Evolutionary conservation across 2,888 invertebrate genomes (phyloP).

Genomic region (Drosophila trichaetosa): DNA sequence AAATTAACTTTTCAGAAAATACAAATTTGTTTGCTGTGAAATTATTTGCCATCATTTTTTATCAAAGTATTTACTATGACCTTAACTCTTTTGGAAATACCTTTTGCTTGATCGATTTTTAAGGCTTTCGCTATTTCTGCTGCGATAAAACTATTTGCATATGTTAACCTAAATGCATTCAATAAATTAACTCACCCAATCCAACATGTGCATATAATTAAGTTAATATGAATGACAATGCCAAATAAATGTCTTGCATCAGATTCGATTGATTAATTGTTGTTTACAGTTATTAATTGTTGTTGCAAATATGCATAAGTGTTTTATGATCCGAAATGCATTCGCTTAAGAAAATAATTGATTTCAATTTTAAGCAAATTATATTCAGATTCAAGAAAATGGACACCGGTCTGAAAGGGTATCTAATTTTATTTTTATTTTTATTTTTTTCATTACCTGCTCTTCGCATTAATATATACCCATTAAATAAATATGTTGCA

Average conservation of each 20-base stretch:
- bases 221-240: constrained; percentile 21
- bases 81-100: background rate
- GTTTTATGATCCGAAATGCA: constrained; percentile 11
- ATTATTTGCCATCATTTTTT: background rate
- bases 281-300: constrained; percentile 12
- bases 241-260: constrained; percentile 16
- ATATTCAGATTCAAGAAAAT: background rate
- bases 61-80: background rate
- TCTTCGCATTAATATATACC: background rate
- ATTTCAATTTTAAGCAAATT: background rate
- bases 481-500: background rate
- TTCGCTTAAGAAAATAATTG: background rate
- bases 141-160: constrained; percentile 28
- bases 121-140: constrained; percentile 12
- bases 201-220: constrained; percentile 25
- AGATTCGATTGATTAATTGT: constrained; percentile 26
- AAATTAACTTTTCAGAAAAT: background rate
- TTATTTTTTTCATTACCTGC: background rate
- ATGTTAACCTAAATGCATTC: constrained; percentile 21
- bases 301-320: constrained; percentile 19
- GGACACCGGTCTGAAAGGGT: background rate
- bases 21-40: background rate
- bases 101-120: background rate
- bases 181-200: constrained; percentile 18
- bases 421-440: too few relatives aligned